Conservation (phyloP, 2,888 invertebrate species). For the Patella caerulea region DNA sequence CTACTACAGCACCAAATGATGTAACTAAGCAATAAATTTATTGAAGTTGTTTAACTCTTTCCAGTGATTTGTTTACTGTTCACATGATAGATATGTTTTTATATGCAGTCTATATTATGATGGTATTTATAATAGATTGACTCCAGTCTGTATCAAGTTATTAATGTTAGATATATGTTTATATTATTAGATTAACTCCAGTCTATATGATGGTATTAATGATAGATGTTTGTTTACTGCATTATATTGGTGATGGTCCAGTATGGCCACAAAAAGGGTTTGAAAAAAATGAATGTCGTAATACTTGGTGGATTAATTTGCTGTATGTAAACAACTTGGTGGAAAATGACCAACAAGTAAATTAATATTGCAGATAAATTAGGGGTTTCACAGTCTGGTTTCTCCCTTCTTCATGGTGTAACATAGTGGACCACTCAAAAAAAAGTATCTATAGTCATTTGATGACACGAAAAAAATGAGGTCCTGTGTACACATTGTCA, state of each 20-base stretch:
- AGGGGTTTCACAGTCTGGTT: too few species aligned
- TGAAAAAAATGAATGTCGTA: constrained; percentile 45
- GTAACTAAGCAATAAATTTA: too few species aligned
- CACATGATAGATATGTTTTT: constrained; percentile 44
- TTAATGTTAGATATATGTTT: background rate
- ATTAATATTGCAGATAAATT: background rate
- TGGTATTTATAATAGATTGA: constrained; percentile 24
- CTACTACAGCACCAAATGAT: too few species aligned
- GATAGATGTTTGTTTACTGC: constrained; percentile 27
- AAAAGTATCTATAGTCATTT: too few species aligned
- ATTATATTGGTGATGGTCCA: constrained; percentile 53
- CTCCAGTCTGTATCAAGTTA: too few species aligned
- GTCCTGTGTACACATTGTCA: too few species aligned
- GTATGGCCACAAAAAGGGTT: constrained; percentile 44
- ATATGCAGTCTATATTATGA: constrained; percentile 32
- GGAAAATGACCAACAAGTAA: constrained; percentile 34
- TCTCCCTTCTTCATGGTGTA: too few species aligned
- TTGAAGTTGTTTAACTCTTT: too few species aligned
- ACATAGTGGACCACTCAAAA: too few species aligned
- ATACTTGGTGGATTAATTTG: constrained; percentile 56
- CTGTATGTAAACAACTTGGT: constrained; percentile 59
- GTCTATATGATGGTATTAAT: constrained; percentile 29
- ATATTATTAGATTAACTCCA: constrained; percentile 25
- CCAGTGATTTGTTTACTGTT: too few species aligned
- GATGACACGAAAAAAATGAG: too few species aligned